A percentile compares a stretch with the other conserved stretches of the same genome.
Conservation (phyloP, 2,888 invertebrate species). For the Tillus elongatus region DNA sequence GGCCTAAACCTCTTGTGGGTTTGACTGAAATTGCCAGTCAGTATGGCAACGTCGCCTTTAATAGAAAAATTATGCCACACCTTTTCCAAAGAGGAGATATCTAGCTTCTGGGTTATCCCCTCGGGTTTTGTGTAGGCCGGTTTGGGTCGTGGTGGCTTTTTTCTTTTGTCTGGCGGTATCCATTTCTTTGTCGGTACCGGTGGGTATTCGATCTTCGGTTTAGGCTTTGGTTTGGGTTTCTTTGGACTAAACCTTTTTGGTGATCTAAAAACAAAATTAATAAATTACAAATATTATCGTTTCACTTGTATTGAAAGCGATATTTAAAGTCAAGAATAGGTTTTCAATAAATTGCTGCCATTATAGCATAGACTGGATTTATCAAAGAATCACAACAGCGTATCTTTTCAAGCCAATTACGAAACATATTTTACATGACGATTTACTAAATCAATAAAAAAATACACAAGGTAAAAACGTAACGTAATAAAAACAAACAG, state of each 20-base stretch:
- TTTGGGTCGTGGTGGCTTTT: slow-evolving; percentile 19
- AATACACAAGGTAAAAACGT: too few relatives aligned
- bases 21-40: slow-evolving; percentile 33
- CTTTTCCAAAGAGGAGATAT: slow-evolving; percentile 31
- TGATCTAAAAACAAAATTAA: too few relatives aligned
- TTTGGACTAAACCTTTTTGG: not conserved
- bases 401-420: too few relatives aligned
- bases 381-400: too few relatives aligned
- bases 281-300: too few relatives aligned
- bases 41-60: slow-evolving; percentile 25
- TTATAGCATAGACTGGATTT: too few relatives aligned
- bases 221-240: slow-evolving; percentile 20
- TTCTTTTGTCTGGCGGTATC: slow-evolving; percentile 34
- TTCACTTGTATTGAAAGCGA: too few relatives aligned
- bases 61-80: slow-evolving; percentile 34
- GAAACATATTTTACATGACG: too few relatives aligned
- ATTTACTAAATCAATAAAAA: too few relatives aligned
- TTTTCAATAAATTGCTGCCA: too few relatives aligned
- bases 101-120: slow-evolving; percentile 29
- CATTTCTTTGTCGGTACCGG: slow-evolving; percentile 36
- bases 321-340: too few relatives aligned
- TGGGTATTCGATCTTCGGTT: slow-evolving; percentile 32
- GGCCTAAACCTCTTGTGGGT: slow-evolving; percentile 29
- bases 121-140: slow-evolving; percentile 30
- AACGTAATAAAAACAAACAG: too few relatives aligned